phyloP scores from a whole-genome alignment of 2,113 vertebrate genomes.

The Petroica traversi region DNA sequence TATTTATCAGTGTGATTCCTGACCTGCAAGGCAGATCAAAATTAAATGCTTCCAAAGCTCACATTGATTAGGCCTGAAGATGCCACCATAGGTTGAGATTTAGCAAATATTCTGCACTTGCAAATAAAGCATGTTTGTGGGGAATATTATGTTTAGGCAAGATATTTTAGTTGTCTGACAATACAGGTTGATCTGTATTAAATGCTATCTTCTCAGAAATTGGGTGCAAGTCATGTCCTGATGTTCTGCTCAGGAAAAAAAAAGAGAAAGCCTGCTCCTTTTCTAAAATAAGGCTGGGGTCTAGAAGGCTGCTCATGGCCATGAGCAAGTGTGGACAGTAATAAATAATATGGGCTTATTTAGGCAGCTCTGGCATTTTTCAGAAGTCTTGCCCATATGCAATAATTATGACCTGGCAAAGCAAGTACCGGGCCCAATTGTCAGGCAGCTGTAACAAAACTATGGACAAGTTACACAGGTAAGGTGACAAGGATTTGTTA shows the following conservation, averaged over 20 bases:
- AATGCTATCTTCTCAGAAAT: background rate
- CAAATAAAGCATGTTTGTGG: background rate
- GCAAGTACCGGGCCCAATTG: background rate
- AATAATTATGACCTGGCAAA: background rate
- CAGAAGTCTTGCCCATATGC: background rate
- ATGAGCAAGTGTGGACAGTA: background rate
- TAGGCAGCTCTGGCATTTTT: background rate
- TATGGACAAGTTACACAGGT: rapidly evolving
- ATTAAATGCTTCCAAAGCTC: background rate
- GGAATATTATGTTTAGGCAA: background rate
- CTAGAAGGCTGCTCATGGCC: background rate
- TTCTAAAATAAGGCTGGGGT: background rate
- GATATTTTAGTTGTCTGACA: background rate
- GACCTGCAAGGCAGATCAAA: background rate
- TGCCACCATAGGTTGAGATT: background rate
- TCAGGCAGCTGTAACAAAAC: background rate
- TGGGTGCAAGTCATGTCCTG: background rate
- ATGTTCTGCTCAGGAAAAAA: background rate
- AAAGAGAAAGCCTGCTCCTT: background rate
- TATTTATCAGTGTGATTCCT: background rate
- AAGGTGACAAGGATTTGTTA: background rate
- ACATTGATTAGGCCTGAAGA: background rate
- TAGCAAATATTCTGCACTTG: background rate
- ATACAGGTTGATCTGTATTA: background rate
- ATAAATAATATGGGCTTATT: background rate